Evolutionary conservation across 1,140 invertebrate species (phyloP).

Genomic region (Pogonomyrmex barbatus): DNA sequence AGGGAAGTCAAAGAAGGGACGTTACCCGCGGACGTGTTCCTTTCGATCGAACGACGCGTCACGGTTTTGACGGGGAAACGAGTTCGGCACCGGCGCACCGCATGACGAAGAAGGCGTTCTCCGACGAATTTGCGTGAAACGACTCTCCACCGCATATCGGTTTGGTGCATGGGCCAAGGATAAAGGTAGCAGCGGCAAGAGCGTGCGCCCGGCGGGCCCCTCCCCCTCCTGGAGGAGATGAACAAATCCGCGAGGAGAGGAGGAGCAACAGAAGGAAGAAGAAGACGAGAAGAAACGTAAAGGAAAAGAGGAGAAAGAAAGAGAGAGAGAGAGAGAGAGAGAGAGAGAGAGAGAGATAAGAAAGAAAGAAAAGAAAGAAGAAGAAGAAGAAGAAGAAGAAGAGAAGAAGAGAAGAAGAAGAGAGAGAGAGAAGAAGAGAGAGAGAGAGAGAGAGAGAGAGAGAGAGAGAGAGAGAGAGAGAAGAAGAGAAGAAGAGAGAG

Average conservation of each 20-base stretch:
- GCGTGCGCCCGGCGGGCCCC: slow-evolving; percentile 26
- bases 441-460: too few relatives aligned
- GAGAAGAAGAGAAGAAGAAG: slow-evolving; percentile 35
- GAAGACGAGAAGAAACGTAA: slow-evolving; percentile 32
- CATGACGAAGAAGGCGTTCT: slow-evolving; percentile 71
- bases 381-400: too few relatives aligned
- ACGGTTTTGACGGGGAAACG: slow-evolving; percentile 79
- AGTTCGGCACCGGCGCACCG: slow-evolving; percentile 60
- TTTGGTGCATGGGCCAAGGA: slow-evolving; percentile 68
- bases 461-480: too few relatives aligned
- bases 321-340: slow-evolving; percentile 23
- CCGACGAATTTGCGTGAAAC: slow-evolving; percentile 84
- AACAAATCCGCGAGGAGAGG: slow-evolving; percentile 49
- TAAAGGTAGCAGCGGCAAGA: slow-evolving; percentile 74
- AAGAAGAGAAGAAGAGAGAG: too few relatives aligned
- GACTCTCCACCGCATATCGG: slow-evolving; percentile 72
- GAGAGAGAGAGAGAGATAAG: background rate
- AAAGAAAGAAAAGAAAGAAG: slow-evolving; percentile 36
- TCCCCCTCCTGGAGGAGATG: slow-evolving; percentile 2
- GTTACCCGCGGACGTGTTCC: slow-evolving; percentile 73
- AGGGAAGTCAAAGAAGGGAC: slow-evolving; percentile 80
- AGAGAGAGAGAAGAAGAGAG: too few relatives aligned
- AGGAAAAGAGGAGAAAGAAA: slow-evolving; percentile 4
- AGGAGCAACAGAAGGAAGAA: slow-evolving; percentile 25
- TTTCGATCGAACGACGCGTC: slow-evolving; percentile 78